A percentile compares a stretch with the other conserved stretches of the same genome.
Conservation (phyloP, 2,888 invertebrate species). For the Pogonocherus hispidulus region DNA sequence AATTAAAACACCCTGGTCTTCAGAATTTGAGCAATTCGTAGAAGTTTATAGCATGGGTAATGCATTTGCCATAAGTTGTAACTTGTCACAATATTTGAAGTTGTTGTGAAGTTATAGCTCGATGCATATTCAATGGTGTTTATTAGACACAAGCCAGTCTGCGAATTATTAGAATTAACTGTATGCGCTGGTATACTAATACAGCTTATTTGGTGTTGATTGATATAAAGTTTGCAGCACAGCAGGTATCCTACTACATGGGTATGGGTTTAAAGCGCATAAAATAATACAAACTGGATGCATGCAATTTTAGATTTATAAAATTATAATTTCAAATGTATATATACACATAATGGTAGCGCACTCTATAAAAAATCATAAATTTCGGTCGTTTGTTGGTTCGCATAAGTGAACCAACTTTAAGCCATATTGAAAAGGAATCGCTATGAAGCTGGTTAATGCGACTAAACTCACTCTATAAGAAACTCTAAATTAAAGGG, state of each 20-base stretch:
- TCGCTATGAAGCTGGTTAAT: no score
- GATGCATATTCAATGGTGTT: background rate
- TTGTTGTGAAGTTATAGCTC: background rate
- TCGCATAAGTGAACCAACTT: no score
- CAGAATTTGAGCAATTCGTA: background rate
- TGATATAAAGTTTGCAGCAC: background rate
- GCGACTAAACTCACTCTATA: no score
- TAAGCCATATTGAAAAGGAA: no score
- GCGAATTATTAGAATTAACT: no score
- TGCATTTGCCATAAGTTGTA: background rate
- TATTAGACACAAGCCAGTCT: background rate
- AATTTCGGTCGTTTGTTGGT: no score
- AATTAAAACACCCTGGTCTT: constrained; percentile 10
- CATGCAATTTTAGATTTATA: background rate
- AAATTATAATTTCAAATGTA: no score
- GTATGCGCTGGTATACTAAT: background rate
- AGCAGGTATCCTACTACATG: background rate
- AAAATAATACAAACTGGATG: background rate
- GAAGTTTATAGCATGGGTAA: background rate
- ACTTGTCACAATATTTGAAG: background rate
- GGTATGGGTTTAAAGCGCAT: no score
- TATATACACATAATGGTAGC: no score
- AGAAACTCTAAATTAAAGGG: no score
- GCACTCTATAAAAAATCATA: no score
- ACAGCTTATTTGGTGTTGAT: background rate